phyloP scores from a whole-genome alignment of 2,113 vertebrate species.

The Amphiprion ocellaris region DNA sequence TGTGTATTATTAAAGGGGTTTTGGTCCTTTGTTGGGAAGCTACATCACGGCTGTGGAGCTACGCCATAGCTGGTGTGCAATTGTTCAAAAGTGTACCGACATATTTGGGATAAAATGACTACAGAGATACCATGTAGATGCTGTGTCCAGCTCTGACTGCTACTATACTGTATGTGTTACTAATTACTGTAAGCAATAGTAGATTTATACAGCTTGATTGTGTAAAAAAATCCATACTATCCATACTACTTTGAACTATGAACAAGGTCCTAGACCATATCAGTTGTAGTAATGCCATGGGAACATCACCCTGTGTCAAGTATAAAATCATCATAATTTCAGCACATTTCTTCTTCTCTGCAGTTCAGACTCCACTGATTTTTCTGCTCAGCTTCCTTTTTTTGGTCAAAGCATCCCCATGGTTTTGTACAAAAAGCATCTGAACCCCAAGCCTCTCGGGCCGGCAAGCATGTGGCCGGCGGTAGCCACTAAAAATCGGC shows the following conservation, averaged over 20 bases:
- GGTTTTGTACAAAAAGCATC: constrained; percentile 17
- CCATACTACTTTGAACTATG: background rate
- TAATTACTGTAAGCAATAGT: background rate
- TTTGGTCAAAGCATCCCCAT: background rate
- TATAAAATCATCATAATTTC: background rate
- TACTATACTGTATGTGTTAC: background rate
- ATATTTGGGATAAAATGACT: too few species aligned
- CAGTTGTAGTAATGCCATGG: background rate
- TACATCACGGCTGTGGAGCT: background rate
- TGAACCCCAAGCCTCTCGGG: background rate
- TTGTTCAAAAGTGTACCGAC: too few species aligned
- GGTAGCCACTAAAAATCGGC: constrained; percentile 23
- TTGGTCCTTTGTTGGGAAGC: background rate
- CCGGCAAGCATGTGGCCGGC: constrained; percentile 22
- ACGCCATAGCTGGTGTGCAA: background rate
- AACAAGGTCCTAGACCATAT: background rate
- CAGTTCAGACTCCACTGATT: background rate
- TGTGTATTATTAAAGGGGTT: background rate
- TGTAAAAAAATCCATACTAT: background rate
- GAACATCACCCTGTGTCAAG: too few species aligned
- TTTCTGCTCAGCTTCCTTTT: background rate
- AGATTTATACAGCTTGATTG: background rate
- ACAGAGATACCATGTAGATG: too few species aligned
- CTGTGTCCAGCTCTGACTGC: too few species aligned
- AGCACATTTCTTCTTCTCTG: background rate